These are phyloP conservation scores for Rotaria sp. DNA, from an alignment of 2,888 invertebrate genomes.

Conservation along the genomic window DNA sequence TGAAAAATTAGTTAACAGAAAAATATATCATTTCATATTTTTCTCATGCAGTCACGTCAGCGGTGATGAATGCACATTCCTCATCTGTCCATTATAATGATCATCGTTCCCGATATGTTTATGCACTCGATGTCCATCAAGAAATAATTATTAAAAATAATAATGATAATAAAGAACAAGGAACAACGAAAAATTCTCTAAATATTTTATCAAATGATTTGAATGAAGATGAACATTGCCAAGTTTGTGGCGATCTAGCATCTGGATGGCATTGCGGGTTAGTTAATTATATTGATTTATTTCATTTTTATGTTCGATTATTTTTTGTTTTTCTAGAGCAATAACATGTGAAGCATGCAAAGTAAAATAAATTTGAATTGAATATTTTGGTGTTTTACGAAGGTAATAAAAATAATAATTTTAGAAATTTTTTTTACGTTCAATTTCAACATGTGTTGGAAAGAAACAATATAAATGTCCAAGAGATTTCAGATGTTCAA, in stretches of 20 bases:
- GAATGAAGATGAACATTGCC: not conserved
- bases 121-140: too few relatives aligned
- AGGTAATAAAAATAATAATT: not conserved
- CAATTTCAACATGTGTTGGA: constrained; percentile 21
- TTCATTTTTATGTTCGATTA: not conserved
- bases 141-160: too few relatives aligned
- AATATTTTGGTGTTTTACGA: not conserved
- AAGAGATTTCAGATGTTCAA: not conserved
- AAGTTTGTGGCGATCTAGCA: not conserved
- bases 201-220: not conserved
- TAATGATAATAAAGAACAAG: not conserved
- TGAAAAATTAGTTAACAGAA: too few relatives aligned
- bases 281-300: not conserved
- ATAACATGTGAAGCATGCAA: not conserved
- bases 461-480: constrained; percentile 23
- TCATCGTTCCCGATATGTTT: too few relatives aligned
- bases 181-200: not conserved
- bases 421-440: constrained; percentile 21
- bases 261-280: constrained; percentile 6
- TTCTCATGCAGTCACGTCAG: too few relatives aligned
- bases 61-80: too few relatives aligned
- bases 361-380: not conserved
- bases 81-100: too few relatives aligned
- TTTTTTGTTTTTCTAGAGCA: not conserved
- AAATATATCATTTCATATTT: too few relatives aligned